phyloP scores from a whole-genome alignment of 2,888 invertebrate species.

The Magallana nippona region DNA sequence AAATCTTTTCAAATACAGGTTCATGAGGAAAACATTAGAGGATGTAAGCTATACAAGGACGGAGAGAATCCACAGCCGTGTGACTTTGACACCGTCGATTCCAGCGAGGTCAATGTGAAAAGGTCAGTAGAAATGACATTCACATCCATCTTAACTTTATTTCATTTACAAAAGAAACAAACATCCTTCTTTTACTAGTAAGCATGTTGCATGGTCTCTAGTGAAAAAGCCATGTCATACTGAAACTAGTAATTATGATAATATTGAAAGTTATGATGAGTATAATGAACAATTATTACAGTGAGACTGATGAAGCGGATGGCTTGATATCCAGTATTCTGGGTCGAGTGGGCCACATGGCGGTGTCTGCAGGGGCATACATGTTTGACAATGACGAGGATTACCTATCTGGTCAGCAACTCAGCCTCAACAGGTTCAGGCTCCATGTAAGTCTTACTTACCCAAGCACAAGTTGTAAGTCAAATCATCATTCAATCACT shows the following conservation, averaged over 20 bases:
- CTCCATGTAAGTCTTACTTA: conserved; percentile 82
- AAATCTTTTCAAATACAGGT: conserved; percentile 48
- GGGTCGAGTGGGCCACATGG: conserved; percentile 69
- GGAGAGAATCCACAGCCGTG: conserved; percentile 49
- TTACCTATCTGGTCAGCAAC: conserved; percentile 81
- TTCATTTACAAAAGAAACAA: not conserved
- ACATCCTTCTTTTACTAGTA: no score
- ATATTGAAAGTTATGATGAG: not conserved
- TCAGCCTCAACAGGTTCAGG: conserved; percentile 85
- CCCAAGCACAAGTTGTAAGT: not conserved
- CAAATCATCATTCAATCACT: no score
- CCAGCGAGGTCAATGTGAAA: not conserved
- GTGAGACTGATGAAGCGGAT: conserved; percentile 30
- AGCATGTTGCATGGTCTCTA: no score
- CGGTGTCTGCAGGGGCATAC: conserved; percentile 72
- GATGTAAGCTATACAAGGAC: conserved; percentile 53
- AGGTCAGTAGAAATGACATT: not conserved
- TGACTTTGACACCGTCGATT: conserved; percentile 36
- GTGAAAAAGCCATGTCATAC: no score
- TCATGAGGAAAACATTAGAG: conserved; percentile 56
- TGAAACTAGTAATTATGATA: not conserved
- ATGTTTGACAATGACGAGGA: conserved; percentile 75
- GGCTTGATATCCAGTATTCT: conserved; percentile 64
- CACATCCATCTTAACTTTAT: not conserved
- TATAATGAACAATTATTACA: not conserved